Evolutionary conservation across 2,888 invertebrate species (phyloP).

Genomic region (Meliscaeva auricollis): DNA sequence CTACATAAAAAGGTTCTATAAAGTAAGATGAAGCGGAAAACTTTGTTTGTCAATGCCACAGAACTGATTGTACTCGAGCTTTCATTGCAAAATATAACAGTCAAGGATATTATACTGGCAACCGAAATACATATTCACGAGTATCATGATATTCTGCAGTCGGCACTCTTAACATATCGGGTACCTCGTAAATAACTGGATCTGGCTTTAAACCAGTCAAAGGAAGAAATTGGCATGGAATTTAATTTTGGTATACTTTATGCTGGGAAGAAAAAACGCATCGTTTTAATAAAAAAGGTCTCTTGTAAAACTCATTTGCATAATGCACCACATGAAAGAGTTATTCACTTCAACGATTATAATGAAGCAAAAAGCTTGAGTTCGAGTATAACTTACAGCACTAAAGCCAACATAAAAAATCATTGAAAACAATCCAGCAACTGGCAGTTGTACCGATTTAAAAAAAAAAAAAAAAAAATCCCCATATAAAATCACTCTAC

Average conservation of each 20-base stretch:
- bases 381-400: not conserved
- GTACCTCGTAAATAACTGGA: not conserved
- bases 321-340: constrained; percentile 37
- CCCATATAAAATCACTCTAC: no score
- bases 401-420: not conserved
- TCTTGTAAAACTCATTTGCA: constrained; percentile 45
- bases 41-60: constrained; percentile 48
- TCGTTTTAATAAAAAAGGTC: not conserved
- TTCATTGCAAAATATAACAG: constrained; percentile 1
- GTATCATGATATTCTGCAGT: no score
- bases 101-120: constrained; percentile 43
- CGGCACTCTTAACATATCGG: no score
- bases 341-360: constrained; percentile 39
- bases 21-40: not conserved
- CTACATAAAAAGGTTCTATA: no score
- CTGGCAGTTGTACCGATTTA: not conserved
- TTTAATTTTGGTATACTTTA: not conserved
- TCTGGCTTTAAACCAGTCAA: constrained; percentile 36
- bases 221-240: constrained; percentile 53
- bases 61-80: constrained; percentile 38
- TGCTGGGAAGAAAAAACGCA: constrained; percentile 1
- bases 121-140: not conserved
- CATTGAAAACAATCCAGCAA: not conserved
- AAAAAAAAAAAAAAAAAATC: no score
- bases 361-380: constrained; percentile 31